Conservation (phyloP, 2,888 invertebrate genomes). For the Himalopsyche kuldschensis region DNA sequence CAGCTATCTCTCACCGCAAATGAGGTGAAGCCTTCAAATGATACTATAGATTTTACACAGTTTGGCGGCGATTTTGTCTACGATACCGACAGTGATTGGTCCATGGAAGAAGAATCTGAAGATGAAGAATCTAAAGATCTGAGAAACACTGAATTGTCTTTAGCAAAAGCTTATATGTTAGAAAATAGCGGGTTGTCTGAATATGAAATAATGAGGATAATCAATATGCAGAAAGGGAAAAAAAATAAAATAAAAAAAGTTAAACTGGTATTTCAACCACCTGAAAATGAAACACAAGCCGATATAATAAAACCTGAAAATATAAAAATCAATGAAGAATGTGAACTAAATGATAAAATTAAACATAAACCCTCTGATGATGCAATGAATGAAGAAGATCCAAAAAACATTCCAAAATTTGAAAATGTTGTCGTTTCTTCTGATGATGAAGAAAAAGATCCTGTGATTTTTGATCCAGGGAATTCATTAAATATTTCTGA, state of each 20-base stretch:
- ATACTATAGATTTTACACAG: slow-evolving; percentile 52
- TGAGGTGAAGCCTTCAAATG: slow-evolving; percentile 43
- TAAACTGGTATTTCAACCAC: not conserved
- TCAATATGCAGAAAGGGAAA: slow-evolving; percentile 45
- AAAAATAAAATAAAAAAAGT: slow-evolving; percentile 38
- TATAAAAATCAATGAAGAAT: not conserved
- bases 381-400: not conserved
- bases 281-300: not conserved
- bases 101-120: slow-evolving; percentile 52
- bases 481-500: not conserved
- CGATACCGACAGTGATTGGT: slow-evolving; percentile 21
- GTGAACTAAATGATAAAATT: not conserved
- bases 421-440: slow-evolving; percentile 38
- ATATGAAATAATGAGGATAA: slow-evolving; percentile 65
- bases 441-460: slow-evolving; percentile 37
- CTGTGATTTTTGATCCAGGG: slow-evolving; percentile 7
- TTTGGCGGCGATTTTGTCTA: slow-evolving; percentile 46
- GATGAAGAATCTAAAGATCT: slow-evolving; percentile 48
- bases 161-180: slow-evolving; percentile 72
- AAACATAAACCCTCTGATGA: not conserved
- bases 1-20: slow-evolving; percentile 55
- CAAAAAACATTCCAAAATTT: slow-evolving; percentile 32
- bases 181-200: slow-evolving; percentile 77
- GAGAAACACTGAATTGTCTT: slow-evolving; percentile 54
- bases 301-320: not conserved